Evolutionary conservation across 2,888 invertebrate genomes (phyloP).

Genomic region (Odontocolon sp.): DNA sequence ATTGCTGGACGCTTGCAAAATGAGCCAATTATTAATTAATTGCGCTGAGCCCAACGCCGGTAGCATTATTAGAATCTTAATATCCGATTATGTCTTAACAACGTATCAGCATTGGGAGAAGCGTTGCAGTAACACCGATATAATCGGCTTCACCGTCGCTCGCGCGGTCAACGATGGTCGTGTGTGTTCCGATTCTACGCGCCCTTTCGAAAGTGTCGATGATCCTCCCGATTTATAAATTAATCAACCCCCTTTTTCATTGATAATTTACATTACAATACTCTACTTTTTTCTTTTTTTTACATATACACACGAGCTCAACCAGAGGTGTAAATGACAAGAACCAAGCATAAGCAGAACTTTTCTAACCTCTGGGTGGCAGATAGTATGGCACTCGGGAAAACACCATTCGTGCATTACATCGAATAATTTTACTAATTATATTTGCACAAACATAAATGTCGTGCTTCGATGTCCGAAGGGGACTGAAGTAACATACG

Average conservation of each 20-base stretch:
- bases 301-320: background rate
- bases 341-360: background rate
- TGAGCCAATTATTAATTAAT: constrained; percentile 81
- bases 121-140: constrained; percentile 34
- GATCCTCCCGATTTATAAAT: constrained; percentile 46
- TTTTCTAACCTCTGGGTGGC: no score
- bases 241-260: constrained; percentile 50
- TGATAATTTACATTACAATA: constrained; percentile 34
- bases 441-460: constrained; percentile 53
- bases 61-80: constrained; percentile 77
- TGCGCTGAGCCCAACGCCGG: constrained; percentile 70
- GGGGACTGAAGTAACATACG: constrained; percentile 56
- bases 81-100: constrained; percentile 80
- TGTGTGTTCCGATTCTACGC: constrained; percentile 21
- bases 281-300: background rate
- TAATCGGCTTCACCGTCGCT: constrained; percentile 56
- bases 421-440: constrained; percentile 52
- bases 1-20: constrained; percentile 77
- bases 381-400: constrained; percentile 55
- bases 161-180: background rate
- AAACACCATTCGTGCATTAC: constrained; percentile 73
- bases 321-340: constrained; percentile 6
- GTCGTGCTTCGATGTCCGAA: constrained; percentile 29
- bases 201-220: constrained; percentile 47
- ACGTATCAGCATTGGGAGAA: constrained; percentile 64